Evolutionary conservation across 2,113 vertebrate species (phyloP), one percentile per base, ranked within the genome.

Genomic region (Bujurquina vittata): DNA sequence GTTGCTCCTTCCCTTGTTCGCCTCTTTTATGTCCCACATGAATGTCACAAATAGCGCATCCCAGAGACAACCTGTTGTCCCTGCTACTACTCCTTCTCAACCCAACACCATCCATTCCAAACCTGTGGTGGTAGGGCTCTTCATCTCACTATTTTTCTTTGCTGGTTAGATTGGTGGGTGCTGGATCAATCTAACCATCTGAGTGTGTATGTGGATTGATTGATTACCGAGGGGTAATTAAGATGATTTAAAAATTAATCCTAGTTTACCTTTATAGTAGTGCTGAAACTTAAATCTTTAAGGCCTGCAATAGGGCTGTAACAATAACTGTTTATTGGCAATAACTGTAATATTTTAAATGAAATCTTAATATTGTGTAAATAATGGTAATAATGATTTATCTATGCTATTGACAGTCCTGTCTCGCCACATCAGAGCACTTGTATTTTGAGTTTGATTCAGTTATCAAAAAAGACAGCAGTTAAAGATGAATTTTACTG

Each of bases 1-100:
- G 91, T 82, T 90, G 77, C 85, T 93, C 62, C 60, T 84, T 5
- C 92, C 83, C 52, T 65, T 87, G 35, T 63, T 91, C 72, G 43
- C 63, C 69, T 84, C 72, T 15, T 23, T 85, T 83, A 9, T 79
- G 40, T 80, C 89, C 63, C 56, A 11, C 76, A 52, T 54, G 80
- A 75, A 23, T 12, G 7, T 73, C 65, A 52, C 79, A 79, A 89
- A 87, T 83, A 69, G 63, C 56, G 76, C 20, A 10, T 77, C 87
- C 17, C 78, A 35, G 79, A 88, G 35, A 9, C 60, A 11, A 2
- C 83, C 88, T 0, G 75, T 84, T 35, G 4, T 40, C 37, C 46
- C 67, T 23, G 15, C 79, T 23, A 22, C 54, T 26, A 26, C 54
- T 78, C 67, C 72, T 84, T 75, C 62, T 85, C 86, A 31, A 18